phyloP scores from a whole-genome alignment of 1,140 invertebrate genomes.

The Leptoteleia sp. region DNA sequence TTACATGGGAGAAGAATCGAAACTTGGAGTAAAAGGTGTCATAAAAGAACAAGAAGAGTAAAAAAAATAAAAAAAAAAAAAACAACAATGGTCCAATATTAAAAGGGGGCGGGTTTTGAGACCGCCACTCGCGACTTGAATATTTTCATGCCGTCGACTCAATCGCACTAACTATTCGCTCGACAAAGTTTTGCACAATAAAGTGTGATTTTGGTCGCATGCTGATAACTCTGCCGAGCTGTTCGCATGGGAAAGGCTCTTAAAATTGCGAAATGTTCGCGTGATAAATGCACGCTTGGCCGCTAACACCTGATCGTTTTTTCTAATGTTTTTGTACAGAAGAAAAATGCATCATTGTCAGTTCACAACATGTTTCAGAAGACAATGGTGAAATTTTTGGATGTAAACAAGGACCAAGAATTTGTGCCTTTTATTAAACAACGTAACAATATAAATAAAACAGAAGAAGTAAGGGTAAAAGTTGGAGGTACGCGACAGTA shows the following conservation, averaged over 20 bases:
- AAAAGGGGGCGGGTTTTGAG: constrained; percentile 5
- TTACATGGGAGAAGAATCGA: constrained; percentile 14
- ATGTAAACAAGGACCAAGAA: constrained; percentile 15
- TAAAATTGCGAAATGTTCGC: constrained; percentile 3
- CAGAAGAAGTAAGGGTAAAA: neutral
- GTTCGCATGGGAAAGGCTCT: neutral
- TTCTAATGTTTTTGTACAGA: neutral
- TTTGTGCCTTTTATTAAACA: too few species aligned
- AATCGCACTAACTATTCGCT: constrained; percentile 16
- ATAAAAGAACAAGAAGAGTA: too few species aligned
- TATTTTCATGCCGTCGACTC: constrained; percentile 27
- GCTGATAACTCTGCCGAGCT: neutral
- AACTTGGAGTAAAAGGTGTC: too few species aligned
- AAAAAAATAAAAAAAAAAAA: constrained; percentile 4
- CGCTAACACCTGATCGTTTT: constrained; percentile 32
- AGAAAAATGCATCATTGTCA: constrained; percentile 46
- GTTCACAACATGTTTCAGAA: constrained; percentile 24
- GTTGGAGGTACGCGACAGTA: neutral
- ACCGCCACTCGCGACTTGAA: constrained; percentile 12
- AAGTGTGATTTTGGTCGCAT: constrained; percentile 5
- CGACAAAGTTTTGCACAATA: constrained; percentile 8
- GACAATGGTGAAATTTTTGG: constrained; percentile 31
- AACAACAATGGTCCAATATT: constrained; percentile 28
- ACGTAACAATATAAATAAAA: too few species aligned
- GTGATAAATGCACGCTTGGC: constrained; percentile 36